Percentiles rank a stretch among this genome's conserved stretches.
These are phyloP conservation scores for Chelmon rostratus DNA, from an alignment of 2,797 vertebrate species.

Conservation along the genomic window DNA sequence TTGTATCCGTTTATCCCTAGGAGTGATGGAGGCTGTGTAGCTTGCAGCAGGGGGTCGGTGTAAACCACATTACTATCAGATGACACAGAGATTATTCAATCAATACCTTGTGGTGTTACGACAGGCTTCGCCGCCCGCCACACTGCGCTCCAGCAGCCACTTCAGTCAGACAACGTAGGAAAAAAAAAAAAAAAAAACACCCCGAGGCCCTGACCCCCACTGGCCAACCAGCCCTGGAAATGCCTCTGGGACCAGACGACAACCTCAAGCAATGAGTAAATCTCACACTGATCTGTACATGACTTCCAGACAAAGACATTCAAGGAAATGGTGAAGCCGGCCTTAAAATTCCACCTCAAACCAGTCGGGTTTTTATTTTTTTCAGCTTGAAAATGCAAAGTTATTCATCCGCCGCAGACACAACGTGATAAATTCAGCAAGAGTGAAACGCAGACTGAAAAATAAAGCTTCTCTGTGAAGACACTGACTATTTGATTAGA, in stretches of 20 bases:
- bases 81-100: constrained; percentile 88
- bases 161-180: constrained; percentile 41
- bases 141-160: constrained; percentile 50
- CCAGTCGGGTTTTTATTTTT: not conserved
- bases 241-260: constrained; percentile 71
- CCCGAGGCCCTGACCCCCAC: constrained; percentile 77
- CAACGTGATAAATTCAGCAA: constrained; percentile 36
- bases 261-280: constrained; percentile 60
- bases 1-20: constrained; percentile 32
- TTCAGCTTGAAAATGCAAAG: constrained; percentile 35
- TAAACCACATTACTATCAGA: constrained; percentile 81
- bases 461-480: constrained; percentile 34
- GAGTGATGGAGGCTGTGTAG: constrained; percentile 60
- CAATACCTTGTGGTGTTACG: constrained; percentile 82
- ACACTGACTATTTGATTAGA: constrained; percentile 21
- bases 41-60: constrained; percentile 80
- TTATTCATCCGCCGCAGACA: constrained; percentile 31
- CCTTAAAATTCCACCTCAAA: constrained; percentile 21
- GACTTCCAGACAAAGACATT: constrained; percentile 52
- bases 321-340: constrained; percentile 13
- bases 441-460: constrained; percentile 32
- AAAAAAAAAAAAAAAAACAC: constrained; percentile 46
- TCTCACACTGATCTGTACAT: constrained; percentile 53
- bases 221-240: constrained; percentile 42
- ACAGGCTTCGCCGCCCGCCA: constrained; percentile 47